A percentile compares a stretch with the other conserved stretches of the same genome.
These are phyloP conservation scores for Ramphastos sulfuratus DNA, from an alignment of 2,113 vertebrate genomes.

Conservation along the genomic window DNA sequence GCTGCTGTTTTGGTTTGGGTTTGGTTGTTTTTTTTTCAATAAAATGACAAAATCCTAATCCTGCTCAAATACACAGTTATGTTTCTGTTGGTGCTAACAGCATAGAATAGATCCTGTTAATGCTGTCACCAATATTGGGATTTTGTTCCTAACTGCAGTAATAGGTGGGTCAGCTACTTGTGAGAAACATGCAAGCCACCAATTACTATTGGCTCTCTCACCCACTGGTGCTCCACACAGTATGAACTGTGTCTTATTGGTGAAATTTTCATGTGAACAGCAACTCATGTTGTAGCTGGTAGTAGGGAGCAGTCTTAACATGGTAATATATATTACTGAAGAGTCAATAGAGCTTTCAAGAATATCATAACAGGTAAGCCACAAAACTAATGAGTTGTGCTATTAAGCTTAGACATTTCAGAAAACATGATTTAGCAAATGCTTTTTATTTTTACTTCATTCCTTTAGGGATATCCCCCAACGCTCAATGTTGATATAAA, in stretches of 20 bases:
- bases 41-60: not conserved
- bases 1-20: no score
- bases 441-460: not conserved
- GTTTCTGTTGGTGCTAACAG: not conserved
- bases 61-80: not conserved
- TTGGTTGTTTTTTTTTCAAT: not conserved
- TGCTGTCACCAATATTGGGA: not conserved
- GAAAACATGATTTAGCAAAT: constrained; percentile 9
- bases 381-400: constrained; percentile 17
- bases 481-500: not conserved
- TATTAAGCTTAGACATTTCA: constrained; percentile 1
- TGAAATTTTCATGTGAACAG: not conserved
- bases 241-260: not conserved
- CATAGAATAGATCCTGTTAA: not conserved
- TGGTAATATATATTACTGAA: not conserved
- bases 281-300: not conserved
- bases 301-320: not conserved
- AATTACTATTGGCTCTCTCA: not conserved
- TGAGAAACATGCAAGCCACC: not conserved
- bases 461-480: not conserved
- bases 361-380: not conserved
- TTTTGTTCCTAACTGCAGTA: not conserved
- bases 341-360: not conserved
- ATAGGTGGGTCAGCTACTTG: not conserved
- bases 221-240: not conserved